A percentile compares a stretch with the other conserved stretches of the same genome.
Evolutionary conservation across 2,113 vertebrate species (phyloP).

Genomic region (Vicugna pacos): DNA sequence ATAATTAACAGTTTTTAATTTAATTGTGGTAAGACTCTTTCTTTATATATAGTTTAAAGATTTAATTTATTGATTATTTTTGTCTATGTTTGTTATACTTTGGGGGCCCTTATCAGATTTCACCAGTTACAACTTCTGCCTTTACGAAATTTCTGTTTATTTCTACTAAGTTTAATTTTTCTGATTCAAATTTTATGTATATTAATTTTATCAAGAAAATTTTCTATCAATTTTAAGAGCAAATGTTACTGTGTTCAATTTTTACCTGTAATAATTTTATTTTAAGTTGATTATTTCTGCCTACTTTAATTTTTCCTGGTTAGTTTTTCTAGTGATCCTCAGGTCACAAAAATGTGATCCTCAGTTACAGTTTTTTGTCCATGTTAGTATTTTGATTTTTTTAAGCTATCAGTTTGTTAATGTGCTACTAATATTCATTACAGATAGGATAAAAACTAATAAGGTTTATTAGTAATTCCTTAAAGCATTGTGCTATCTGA

Average conservation of each 20-base stretch:
- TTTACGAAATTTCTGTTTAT: slow-evolving; percentile 35
- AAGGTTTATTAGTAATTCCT: neutral
- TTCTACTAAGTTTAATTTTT: slow-evolving; percentile 8
- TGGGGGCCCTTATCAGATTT: neutral
- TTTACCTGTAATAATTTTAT: slow-evolving; percentile 57
- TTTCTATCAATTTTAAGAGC: neutral
- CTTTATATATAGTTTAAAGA: neutral
- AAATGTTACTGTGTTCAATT: neutral
- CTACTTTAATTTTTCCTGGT: slow-evolving; percentile 7
- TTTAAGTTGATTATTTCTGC: slow-evolving; percentile 21
- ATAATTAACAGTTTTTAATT: slow-evolving; percentile 25
- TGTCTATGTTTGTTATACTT: neutral
- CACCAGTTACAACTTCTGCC: neutral
- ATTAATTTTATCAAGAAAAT: slow-evolving; percentile 42
- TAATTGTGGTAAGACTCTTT: neutral
- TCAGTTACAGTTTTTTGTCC: neutral
- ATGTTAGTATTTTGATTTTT: neutral
- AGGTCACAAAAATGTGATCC: neutral
- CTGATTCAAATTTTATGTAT: neutral
- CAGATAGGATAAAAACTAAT: slow-evolving; percentile 25
- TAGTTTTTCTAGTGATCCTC: slow-evolving; percentile 37
- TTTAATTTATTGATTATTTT: neutral
- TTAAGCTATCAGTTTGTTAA: neutral
- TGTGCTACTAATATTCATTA: neutral
- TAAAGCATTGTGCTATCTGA: neutral